Conservation (phyloP, 2,113 vertebrate species). For the Oryzias curvinotus region DNA sequence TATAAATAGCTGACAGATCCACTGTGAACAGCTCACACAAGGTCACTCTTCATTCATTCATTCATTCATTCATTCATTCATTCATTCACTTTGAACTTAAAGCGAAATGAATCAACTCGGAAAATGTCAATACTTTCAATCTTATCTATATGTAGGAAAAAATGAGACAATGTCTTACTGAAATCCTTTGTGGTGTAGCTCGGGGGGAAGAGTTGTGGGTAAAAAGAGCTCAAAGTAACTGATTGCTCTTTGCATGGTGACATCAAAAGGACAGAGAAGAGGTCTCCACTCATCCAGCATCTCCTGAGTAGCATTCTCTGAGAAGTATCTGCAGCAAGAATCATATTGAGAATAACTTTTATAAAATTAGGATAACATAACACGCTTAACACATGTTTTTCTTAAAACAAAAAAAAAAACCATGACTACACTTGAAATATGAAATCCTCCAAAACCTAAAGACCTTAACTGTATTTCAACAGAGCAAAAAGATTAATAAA, state of each 20-base stretch:
- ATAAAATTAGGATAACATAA: background rate
- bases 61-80: slow-evolving; percentile 7
- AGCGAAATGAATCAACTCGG: background rate
- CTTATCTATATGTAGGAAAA: background rate
- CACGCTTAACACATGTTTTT: background rate
- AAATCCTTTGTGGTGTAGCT: slow-evolving; percentile 93
- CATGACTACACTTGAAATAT: too few species aligned
- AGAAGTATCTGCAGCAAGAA: slow-evolving; percentile 86
- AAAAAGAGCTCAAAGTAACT: slow-evolving; percentile 97
- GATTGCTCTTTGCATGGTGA: slow-evolving; percentile 98
- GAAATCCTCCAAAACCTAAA: too few species aligned
- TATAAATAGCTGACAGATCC: slow-evolving; percentile 2
- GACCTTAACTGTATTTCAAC: too few species aligned
- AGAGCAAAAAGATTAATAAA: too few species aligned
- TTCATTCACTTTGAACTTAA: slow-evolving; percentile 13
- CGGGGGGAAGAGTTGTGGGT: slow-evolving; percentile 92
- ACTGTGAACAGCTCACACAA: background rate
- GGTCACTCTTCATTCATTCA: slow-evolving; percentile 1
- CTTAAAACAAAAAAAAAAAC: too few species aligned
- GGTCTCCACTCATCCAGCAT: slow-evolving; percentile 97
- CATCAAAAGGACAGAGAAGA: slow-evolving; percentile 96
- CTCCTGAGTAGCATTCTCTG: slow-evolving; percentile 87
- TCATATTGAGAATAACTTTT: background rate
- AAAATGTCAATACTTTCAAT: background rate
- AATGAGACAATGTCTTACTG: slow-evolving; percentile 78